A percentile compares a stretch with the other conserved stretches of the same genome.
These are phyloP conservation scores for Bothrops jararaca DNA, from an alignment of 2,113 vertebrate genomes.

Conservation along the genomic window DNA sequence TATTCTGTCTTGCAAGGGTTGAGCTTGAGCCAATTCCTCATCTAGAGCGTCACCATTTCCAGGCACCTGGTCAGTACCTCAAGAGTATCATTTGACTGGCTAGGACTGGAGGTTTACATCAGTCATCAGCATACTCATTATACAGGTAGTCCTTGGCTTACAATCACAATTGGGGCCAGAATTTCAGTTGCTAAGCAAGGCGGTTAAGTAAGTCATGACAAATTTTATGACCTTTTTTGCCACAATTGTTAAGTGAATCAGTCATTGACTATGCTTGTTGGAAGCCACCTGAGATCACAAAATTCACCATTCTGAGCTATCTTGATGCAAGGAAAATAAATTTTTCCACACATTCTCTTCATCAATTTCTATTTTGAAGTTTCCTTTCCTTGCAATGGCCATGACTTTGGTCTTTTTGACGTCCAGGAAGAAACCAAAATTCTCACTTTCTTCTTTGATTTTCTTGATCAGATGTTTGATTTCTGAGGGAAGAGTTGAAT, in stretches of 20 bases:
- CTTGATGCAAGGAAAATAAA: background rate
- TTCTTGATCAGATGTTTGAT: background rate
- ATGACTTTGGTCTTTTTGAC: background rate
- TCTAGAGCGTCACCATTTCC: background rate
- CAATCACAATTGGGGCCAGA: background rate
- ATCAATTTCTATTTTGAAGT: background rate
- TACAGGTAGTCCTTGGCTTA: background rate
- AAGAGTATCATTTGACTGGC: background rate
- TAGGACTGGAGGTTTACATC: background rate
- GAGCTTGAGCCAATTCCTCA: background rate
- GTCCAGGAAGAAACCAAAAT: background rate
- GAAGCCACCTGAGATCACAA: background rate
- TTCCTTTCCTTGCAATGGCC: background rate
- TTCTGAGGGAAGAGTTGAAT: background rate
- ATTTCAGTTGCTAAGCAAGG: background rate
- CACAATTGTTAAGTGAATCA: background rate
- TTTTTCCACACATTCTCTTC: background rate
- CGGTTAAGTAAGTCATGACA: background rate
- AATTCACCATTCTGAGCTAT: background rate
- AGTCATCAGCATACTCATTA: background rate
- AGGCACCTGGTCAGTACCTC: background rate
- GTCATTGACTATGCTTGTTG: background rate
- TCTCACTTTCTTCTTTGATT: background rate
- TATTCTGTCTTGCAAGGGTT: background rate
- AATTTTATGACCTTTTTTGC: background rate